Base-by-base conservation (phyloP, 2,797 vertebrate species). In the Heteromormyrus szaboi region DNA sequence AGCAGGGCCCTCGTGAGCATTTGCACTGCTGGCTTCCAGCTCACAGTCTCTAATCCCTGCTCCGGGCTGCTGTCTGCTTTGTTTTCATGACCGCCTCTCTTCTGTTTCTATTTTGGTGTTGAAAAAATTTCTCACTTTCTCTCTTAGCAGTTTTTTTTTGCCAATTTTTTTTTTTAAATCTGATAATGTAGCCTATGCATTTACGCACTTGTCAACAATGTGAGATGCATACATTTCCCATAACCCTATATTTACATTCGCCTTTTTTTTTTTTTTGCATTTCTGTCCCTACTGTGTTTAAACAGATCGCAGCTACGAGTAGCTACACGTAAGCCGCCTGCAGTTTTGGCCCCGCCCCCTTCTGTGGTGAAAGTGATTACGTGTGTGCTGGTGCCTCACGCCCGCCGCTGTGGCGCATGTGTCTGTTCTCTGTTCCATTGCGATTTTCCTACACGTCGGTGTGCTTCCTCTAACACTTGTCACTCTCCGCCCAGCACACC, bases 401-500 rank as follows among this genome's bases (percentile, higher is more conserved):
- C 65, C 65, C 12, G 41, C 44, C 2, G 85, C 29, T 19, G 25
- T 14, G 11, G 85, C 41, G 2, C 41, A 29, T 86, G 51, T 59
- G n/a, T 65, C 19, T 65, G 41, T n/a, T 46, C 86, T 14, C 41
- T n/a, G 86, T 87, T 87, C 86, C 86, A 46, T 53, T 44, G 86
- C 37, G 37, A 65, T 17, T 68, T 85, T 89, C 89, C 89, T n/a
- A 62, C 72, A 87, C 85, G 79, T 83, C 22, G 41, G 14, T 56
- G 33, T n/a, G 4, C 87, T 84, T 84, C 89, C 86, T 51, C 22
- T 81, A 19, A 22, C 86, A 68, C 65, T 48, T n/a, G 50, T 46
- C 59, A 14, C 44, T 22, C 68, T 37, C 46, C 4, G 4, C 29
- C 50, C 29, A 65, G 33, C 85, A 48, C 85, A 19, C 51, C 85